Conservation (phyloP, 2,888 invertebrate genomes). For the Stegana nigrithorax region DNA sequence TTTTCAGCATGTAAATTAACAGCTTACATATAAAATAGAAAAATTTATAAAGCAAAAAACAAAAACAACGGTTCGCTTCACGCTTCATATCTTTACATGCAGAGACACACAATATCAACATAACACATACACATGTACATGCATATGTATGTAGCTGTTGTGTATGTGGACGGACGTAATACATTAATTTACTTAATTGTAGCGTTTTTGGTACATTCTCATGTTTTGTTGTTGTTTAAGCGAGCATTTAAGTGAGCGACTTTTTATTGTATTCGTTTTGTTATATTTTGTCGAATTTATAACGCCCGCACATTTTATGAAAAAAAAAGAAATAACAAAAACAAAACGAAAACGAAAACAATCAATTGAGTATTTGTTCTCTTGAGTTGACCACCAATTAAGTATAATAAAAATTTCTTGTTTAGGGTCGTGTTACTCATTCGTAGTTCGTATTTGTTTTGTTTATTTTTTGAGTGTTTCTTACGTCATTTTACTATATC, state of each 20-base stretch:
- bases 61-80: neutral
- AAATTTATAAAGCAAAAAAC: neutral
- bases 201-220: constrained; percentile 42
- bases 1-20: too few species aligned
- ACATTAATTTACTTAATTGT: constrained; percentile 57
- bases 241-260: too few species aligned
- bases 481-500: too few species aligned
- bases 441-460: too few species aligned
- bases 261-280: neutral
- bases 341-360: constrained; percentile 11
- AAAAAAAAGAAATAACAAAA: too few species aligned
- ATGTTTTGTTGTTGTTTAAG: constrained; percentile 20
- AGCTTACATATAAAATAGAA: too few species aligned
- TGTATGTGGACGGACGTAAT: too few species aligned
- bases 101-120: constrained; percentile 8
- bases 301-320: constrained; percentile 20
- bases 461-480: too few species aligned
- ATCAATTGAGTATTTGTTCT: constrained; percentile 41
- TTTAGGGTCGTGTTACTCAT: too few species aligned
- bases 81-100: constrained; percentile 2
- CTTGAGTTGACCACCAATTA: constrained; percentile 29
- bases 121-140: neutral
- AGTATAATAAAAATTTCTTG: too few species aligned
- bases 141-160: constrained; percentile 29
- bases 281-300: too few species aligned